phyloP scores from a whole-genome alignment of 2,113 vertebrate species.

The Vimba vimba region DNA sequence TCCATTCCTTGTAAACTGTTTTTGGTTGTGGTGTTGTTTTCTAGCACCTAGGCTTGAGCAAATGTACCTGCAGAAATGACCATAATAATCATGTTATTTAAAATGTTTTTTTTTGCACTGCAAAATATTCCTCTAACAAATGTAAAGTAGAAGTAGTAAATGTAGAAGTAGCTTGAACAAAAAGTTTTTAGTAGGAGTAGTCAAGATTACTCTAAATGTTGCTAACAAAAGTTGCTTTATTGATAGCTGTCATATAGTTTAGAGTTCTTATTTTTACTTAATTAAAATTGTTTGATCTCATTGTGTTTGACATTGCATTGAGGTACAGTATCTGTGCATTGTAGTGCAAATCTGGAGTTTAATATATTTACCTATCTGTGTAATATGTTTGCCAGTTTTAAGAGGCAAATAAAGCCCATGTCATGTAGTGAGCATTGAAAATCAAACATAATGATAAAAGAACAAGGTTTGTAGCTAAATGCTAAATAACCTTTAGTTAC shows the following conservation, averaged over 20 bases:
- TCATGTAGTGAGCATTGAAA: background rate
- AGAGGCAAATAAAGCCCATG: background rate
- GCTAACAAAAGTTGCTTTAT: too few species aligned
- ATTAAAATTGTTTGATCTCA: too few species aligned
- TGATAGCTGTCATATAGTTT: too few species aligned
- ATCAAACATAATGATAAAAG: background rate
- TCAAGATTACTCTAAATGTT: too few species aligned
- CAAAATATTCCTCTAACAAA: too few species aligned
- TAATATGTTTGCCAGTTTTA: background rate
- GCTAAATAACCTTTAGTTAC: background rate
- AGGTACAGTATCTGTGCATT: too few species aligned
- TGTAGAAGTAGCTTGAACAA: background rate
- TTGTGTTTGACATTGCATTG: too few species aligned
- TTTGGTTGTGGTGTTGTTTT: background rate
- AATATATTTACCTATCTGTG: too few species aligned
- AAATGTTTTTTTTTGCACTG: background rate
- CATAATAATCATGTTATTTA: background rate
- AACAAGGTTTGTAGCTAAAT: background rate
- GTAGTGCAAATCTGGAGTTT: too few species aligned
- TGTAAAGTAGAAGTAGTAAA: too few species aligned
- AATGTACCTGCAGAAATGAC: background rate
- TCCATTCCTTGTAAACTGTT: background rate
- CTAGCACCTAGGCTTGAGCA: background rate
- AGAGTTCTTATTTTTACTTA: too few species aligned
- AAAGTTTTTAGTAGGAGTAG: too few species aligned